These are phyloP conservation scores for Corbicula japonica DNA, from an alignment of 2,888 invertebrate genomes.

Conservation along the genomic window DNA sequence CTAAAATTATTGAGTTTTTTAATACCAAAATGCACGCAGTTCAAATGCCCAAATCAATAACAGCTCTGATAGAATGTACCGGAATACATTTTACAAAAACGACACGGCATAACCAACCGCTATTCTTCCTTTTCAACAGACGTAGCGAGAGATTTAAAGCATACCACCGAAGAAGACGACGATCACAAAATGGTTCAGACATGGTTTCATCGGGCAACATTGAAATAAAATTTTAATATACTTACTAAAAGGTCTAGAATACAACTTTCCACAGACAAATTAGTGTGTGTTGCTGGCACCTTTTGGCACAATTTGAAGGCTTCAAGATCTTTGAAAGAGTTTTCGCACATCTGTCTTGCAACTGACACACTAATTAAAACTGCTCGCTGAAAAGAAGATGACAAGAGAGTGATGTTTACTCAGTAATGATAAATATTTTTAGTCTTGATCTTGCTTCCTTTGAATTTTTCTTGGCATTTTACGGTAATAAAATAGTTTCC, in stretches of 20 bases:
- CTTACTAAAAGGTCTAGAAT: slow-evolving; percentile 29
- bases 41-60: too few species aligned
- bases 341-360: slow-evolving; percentile 5
- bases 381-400: neutral
- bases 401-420: too few species aligned
- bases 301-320: slow-evolving; percentile 27
- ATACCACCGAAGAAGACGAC: neutral
- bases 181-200: neutral
- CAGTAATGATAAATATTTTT: too few species aligned
- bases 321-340: neutral
- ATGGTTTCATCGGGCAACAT: neutral
- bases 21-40: too few species aligned
- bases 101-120: too few species aligned
- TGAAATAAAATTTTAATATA: neutral
- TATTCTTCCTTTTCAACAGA: neutral
- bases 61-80: too few species aligned
- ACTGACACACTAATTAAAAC: neutral
- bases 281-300: slow-evolving; percentile 35
- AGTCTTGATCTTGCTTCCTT: too few species aligned
- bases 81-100: too few species aligned
- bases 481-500: too few species aligned
- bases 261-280: slow-evolving; percentile 37
- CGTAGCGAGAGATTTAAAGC: neutral
- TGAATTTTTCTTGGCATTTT: too few species aligned
- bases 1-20: too few species aligned